These are phyloP conservation scores for Acanthosoma haemorrhoidale DNA, from an alignment of 2,888 invertebrate species.

Conservation along the genomic window DNA sequence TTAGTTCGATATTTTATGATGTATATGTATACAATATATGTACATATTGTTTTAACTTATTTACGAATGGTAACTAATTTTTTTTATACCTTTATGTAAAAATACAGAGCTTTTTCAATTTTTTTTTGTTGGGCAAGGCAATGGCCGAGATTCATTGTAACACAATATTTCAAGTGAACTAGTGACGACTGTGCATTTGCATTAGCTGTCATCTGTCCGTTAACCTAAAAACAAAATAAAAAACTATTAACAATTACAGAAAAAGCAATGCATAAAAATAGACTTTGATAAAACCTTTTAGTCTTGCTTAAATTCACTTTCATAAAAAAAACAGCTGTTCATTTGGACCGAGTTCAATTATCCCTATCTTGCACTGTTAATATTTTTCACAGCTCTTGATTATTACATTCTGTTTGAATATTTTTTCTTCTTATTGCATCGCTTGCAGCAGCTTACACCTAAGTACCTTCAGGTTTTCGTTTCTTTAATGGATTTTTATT, in stretches of 20 bases:
- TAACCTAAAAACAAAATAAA: neutral
- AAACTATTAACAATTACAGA: neutral
- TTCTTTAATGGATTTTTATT: too few relatives aligned
- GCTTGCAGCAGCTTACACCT: too few relatives aligned
- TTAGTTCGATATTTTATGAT: too few relatives aligned
- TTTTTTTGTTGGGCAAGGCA: constrained; percentile 59
- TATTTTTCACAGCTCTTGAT: too few relatives aligned
- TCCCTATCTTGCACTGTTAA: too few relatives aligned
- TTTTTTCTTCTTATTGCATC: too few relatives aligned
- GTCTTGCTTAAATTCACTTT: too few relatives aligned
- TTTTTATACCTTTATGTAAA: constrained; percentile 57
- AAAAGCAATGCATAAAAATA: neutral
- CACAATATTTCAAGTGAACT: constrained; percentile 66
- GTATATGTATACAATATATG: neutral
- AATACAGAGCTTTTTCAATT: constrained; percentile 59
- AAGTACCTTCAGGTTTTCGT: too few relatives aligned
- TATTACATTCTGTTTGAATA: too few relatives aligned
- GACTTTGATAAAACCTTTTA: neutral
- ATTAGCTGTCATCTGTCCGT: constrained; percentile 18
- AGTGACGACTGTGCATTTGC: constrained; percentile 40
- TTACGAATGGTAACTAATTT: neutral
- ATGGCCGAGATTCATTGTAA: constrained; percentile 72
- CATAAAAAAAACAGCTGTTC: too few relatives aligned
- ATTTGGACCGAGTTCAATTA: too few relatives aligned
- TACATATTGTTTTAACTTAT: neutral